Evolutionary conservation across 1,140 invertebrate genomes (phyloP).

Genomic region (Littorina saxatilis): DNA sequence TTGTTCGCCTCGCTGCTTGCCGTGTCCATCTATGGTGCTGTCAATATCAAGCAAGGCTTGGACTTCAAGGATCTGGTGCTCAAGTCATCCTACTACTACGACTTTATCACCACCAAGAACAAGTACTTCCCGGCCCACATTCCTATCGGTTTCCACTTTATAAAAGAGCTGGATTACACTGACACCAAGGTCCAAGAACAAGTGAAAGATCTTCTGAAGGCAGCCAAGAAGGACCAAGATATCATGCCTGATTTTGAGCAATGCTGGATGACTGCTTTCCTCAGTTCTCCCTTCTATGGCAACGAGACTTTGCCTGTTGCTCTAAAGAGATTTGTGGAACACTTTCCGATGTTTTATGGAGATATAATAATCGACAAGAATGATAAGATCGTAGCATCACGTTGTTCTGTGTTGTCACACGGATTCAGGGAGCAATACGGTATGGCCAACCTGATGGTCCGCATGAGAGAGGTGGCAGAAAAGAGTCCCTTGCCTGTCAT

Average conservation of each 20-base stretch:
- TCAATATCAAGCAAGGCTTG: slow-evolving; percentile 90
- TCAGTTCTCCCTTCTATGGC: slow-evolving; percentile 23
- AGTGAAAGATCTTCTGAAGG: slow-evolving; percentile 32
- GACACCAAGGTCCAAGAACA: slow-evolving; percentile 7
- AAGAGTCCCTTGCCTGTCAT: slow-evolving; percentile 53
- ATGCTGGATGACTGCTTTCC: slow-evolving; percentile 43
- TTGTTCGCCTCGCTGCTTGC: slow-evolving; percentile 89
- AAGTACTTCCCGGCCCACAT: slow-evolving; percentile 37
- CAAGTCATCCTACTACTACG: slow-evolving; percentile 66
- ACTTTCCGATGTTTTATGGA: slow-evolving; percentile 82
- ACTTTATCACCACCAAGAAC: slow-evolving; percentile 34
- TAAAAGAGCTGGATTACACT: slow-evolving; percentile 24
- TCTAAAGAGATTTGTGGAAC: slow-evolving; percentile 32
- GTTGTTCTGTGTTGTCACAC: slow-evolving; percentile 54
- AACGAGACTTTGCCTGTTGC: slow-evolving; percentile 13
- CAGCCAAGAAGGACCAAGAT: slow-evolving; percentile 14
- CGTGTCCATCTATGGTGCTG: slow-evolving; percentile 90
- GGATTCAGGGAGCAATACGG: slow-evolving; percentile 44
- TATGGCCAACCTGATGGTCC: slow-evolving; percentile 58
- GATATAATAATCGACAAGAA: slow-evolving; percentile 91
- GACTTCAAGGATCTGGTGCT: slow-evolving; percentile 79
- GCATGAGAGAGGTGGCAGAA: slow-evolving; percentile 53
- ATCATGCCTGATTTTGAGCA: slow-evolving; percentile 37
- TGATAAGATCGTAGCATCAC: slow-evolving; percentile 84
- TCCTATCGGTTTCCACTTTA: slow-evolving; percentile 40